Percentiles rank a stretch among this genome's conserved stretches.
Evolutionary conservation across 2,888 invertebrate genomes (phyloP).

Genomic region (Melolontha melolontha): DNA sequence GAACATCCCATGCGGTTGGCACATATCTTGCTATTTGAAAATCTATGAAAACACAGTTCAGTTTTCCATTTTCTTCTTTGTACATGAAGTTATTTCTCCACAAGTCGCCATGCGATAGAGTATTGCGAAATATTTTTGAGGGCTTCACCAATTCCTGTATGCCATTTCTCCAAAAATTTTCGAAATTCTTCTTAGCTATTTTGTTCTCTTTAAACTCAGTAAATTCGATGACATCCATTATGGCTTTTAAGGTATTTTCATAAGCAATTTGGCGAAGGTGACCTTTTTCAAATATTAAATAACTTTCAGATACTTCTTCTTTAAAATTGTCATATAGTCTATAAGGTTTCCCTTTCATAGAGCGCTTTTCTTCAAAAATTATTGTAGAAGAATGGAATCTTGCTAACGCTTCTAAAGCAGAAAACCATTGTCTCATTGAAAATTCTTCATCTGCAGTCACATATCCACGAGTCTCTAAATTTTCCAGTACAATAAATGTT

Average conservation of each 20-base stretch:
- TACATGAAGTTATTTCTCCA: conserved; percentile 76
- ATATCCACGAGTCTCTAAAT: conserved; percentile 64
- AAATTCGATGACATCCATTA: conserved; percentile 52
- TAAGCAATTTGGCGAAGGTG: conserved; percentile 59
- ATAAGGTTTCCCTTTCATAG: conserved; percentile 44
- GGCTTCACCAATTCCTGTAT: conserved; percentile 54
- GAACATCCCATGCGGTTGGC: conserved; percentile 74
- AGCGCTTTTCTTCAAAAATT: conserved; percentile 66
- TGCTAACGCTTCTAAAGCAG: conserved; percentile 66
- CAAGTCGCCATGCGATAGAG: conserved; percentile 72
- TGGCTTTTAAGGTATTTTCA: conserved; percentile 49
- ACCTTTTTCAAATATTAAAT: conserved; percentile 54
- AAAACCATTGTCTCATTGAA: conserved; percentile 64
- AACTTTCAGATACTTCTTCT: conserved; percentile 54
- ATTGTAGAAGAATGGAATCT: conserved; percentile 69
- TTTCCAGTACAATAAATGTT: conserved; percentile 67
- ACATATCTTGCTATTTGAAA: conserved; percentile 76
- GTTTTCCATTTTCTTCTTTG: conserved; percentile 62
- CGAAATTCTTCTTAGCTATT: conserved; percentile 46
- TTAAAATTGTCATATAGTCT: conserved; percentile 53
- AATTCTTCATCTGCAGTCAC: conserved; percentile 52
- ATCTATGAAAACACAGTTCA: conserved; percentile 75
- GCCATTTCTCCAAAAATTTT: conserved; percentile 48
- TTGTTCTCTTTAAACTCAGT: conserved; percentile 43
- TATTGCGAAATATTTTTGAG: conserved; percentile 65